Evolutionary conservation across 2,888 invertebrate genomes (phyloP).

Genomic region (Phyllotreta cruciferae): DNA sequence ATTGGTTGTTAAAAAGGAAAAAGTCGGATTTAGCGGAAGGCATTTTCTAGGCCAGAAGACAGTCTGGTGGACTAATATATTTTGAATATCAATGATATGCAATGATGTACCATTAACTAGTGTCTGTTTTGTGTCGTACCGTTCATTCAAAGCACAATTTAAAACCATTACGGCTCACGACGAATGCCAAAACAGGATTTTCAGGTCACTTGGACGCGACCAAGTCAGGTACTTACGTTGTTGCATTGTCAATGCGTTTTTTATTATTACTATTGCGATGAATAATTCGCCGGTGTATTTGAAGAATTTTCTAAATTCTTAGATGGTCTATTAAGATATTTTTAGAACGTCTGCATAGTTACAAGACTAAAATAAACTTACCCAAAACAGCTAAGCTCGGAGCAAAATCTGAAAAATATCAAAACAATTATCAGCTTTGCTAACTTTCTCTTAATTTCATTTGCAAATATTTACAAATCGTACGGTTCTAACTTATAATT

Average conservation of each 20-base stretch:
- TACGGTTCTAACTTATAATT: no score
- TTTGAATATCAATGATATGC: constrained; percentile 4
- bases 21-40: no score
- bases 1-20: no score
- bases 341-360: no score
- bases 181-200: constrained; percentile 30
- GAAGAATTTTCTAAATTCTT: constrained; percentile 2
- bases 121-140: constrained; percentile 32
- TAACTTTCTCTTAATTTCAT: no score
- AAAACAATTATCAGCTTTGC: no score
- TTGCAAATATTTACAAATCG: no score
- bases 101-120: constrained; percentile 14
- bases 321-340: constrained; percentile 5
- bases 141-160: constrained; percentile 31
- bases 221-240: constrained; percentile 14
- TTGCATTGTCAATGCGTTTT: constrained; percentile 24
- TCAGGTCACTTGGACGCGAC: constrained; percentile 33
- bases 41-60: no score
- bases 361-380: no score
- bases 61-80: no score
- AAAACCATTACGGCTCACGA: constrained; percentile 28
- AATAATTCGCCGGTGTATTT: constrained; percentile 9
- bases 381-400: no score
- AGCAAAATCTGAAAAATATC: no score
- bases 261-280: constrained; percentile 11